These are phyloP conservation scores for Callospermophilus lateralis DNA, from an alignment of 2,113 vertebrate species.

Conservation along the genomic window DNA sequence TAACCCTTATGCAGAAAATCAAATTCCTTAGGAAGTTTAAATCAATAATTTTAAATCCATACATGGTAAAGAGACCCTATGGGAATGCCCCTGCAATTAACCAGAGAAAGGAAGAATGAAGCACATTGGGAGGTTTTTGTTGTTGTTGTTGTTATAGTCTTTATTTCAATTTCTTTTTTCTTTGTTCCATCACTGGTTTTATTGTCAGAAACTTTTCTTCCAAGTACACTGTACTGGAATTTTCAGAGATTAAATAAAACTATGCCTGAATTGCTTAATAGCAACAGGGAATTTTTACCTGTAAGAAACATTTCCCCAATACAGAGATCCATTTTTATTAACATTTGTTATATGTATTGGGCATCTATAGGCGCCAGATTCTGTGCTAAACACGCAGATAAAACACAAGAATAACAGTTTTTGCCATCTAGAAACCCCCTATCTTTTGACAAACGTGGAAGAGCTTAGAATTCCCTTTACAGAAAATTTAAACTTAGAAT, in stretches of 20 bases:
- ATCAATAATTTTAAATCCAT: background rate
- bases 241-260: slow-evolving; percentile 58
- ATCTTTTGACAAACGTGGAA: background rate
- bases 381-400: background rate
- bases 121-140: background rate
- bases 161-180: background rate
- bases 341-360: background rate
- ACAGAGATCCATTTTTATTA: slow-evolving; percentile 38
- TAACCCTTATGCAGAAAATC: slow-evolving; percentile 9
- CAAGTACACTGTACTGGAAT: background rate
- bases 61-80: background rate
- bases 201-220: background rate
- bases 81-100: background rate
- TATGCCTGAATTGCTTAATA: slow-evolving; percentile 1
- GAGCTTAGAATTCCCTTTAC: background rate
- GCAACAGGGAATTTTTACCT: background rate
- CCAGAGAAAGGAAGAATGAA: background rate
- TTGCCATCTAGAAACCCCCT: background rate
- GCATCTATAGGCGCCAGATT: background rate
- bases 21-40: slow-evolving; percentile 8
- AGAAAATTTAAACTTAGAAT: background rate
- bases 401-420: background rate
- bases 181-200: background rate
- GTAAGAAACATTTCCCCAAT: background rate
- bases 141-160: background rate